Evolutionary conservation across 2,113 vertebrate genomes (phyloP).

Genomic region (Stigmatopora nigra): DNA sequence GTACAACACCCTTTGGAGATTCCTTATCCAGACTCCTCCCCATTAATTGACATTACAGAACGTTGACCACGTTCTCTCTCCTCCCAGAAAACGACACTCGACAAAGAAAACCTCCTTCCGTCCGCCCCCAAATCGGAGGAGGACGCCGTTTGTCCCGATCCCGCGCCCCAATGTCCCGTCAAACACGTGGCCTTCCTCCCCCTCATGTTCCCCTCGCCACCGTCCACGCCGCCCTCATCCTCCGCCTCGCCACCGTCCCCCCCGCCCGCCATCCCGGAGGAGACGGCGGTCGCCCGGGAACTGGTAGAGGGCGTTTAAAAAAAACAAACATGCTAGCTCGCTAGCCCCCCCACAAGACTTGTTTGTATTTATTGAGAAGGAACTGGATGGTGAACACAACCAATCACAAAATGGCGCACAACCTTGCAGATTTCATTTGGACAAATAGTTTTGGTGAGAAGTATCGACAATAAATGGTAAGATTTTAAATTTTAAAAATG

Average conservation of each 20-base stretch:
- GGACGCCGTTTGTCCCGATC: constrained; percentile 25
- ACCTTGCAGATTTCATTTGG: too few relatives aligned
- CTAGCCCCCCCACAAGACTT: neutral
- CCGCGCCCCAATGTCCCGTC: constrained; percentile 17
- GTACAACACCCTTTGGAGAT: too few relatives aligned
- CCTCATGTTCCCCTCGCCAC: constrained; percentile 53
- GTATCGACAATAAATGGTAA: too few relatives aligned
- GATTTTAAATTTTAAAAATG: too few relatives aligned
- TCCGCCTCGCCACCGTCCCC: constrained; percentile 18
- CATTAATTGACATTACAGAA: too few relatives aligned
- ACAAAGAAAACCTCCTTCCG: constrained; percentile 86
- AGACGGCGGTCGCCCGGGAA: neutral
- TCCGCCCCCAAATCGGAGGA: constrained; percentile 24
- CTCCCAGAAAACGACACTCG: constrained; percentile 89
- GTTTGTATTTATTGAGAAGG: constrained; percentile 7
- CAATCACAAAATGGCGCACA: too few relatives aligned
- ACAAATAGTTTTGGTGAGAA: too few relatives aligned
- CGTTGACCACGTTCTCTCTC: neutral
- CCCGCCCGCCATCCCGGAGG: neutral
- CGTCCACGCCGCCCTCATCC: constrained; percentile 32
- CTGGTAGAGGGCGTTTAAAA: constrained; percentile 2
- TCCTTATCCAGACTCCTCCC: too few relatives aligned
- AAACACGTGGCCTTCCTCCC: constrained; percentile 28
- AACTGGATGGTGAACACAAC: neutral
- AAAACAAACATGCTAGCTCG: neutral